Evolutionary conservation across 2,113 vertebrate genomes (phyloP).

Genomic region (Corythoichthys intestinalis): DNA sequence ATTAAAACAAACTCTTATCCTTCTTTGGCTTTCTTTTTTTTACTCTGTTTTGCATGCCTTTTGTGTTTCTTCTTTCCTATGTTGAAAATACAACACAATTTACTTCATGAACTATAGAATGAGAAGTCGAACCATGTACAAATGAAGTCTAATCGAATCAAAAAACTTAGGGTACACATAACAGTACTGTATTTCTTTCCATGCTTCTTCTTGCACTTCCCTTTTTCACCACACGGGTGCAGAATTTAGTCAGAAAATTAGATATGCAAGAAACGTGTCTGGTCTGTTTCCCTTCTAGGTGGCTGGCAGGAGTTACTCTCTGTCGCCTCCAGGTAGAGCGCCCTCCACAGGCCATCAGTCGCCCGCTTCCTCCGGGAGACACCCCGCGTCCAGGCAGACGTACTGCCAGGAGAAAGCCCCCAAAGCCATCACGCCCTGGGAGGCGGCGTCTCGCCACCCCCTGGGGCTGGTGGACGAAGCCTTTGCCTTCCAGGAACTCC

Average conservation of each 20-base stretch:
- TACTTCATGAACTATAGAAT: not conserved
- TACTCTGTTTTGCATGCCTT: slow-evolving; percentile 38
- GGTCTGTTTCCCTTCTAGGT: slow-evolving; percentile 59
- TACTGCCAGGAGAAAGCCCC: slow-evolving; percentile 59
- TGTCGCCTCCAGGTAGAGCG: slow-evolving; percentile 76
- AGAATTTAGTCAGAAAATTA: slow-evolving; percentile 45
- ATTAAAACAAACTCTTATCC: slow-evolving; percentile 85
- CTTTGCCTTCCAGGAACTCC: slow-evolving; percentile 77
- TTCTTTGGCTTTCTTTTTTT: slow-evolving; percentile 53
- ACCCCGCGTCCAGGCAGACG: slow-evolving; percentile 59
- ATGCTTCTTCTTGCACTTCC: not conserved
- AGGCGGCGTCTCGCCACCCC: slow-evolving; percentile 85
- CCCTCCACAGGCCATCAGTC: slow-evolving; percentile 56
- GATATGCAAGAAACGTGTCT: slow-evolving; percentile 46
- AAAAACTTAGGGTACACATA: no score
- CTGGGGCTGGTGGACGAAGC: slow-evolving; percentile 89
- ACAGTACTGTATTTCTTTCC: no score
- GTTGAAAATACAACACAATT: not conserved
- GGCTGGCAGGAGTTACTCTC: slow-evolving; percentile 68
- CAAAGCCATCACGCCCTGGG: slow-evolving; percentile 85
- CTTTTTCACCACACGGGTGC: slow-evolving; percentile 61
- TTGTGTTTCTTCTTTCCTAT: slow-evolving; percentile 19
- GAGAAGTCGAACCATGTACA: not conserved
- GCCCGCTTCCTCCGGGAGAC: slow-evolving; percentile 62
- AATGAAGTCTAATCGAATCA: no score